Evolutionary conservation across 2,888 invertebrate genomes (phyloP), one percentile per base, ranked within the genome.

Genomic region (Oscheius sp.): DNA sequence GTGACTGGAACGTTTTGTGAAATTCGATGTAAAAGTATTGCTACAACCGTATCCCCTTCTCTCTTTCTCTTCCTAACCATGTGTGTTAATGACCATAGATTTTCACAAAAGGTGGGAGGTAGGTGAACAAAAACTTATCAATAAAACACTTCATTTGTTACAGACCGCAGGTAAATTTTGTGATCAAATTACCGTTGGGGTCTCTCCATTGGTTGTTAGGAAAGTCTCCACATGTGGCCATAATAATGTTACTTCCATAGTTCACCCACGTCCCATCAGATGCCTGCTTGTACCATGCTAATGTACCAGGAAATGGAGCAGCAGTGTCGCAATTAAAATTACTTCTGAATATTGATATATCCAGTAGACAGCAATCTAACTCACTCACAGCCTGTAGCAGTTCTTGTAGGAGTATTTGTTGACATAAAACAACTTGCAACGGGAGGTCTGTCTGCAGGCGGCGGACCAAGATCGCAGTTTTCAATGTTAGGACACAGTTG

Each of bases 101-200:
- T n/a, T 59, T 62, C n/a, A n/a, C n/a, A n/a, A n/a, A n/a, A n/a
- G n/a, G n/a, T 36, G 36, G 36, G 8, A 36, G 14, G 36, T 36
- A 9, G 36, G 36, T 14, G 36, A 36, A 36, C 36, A 36, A 36
- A 36, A 36, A n/a, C n/a, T n/a, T n/a, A n/a, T n/a, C n/a, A n/a
- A n/a, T n/a, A n/a, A n/a, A n/a, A n/a, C n/a, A n/a, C n/a, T n/a
- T n/a, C n/a, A 41, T 41, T 12, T 3, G 4, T 41, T 41, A 41
- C 14, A 6, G 4, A 41, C 12, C 20, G 24, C 47, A 47, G 5
- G 22, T 20, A 17, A 24, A 5, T 22, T 47, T 47, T 20, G 22
- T 47, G 8, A 47, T 20, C 3, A 22, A 5, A 20, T 47, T 20
- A 12, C 22, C 22, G 5, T 20, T 24, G 4, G 22, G 47, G 12